These are phyloP conservation scores for Petrocephalus zakoni DNA, from an alignment of 2,113 vertebrate species.

Conservation along the genomic window DNA sequence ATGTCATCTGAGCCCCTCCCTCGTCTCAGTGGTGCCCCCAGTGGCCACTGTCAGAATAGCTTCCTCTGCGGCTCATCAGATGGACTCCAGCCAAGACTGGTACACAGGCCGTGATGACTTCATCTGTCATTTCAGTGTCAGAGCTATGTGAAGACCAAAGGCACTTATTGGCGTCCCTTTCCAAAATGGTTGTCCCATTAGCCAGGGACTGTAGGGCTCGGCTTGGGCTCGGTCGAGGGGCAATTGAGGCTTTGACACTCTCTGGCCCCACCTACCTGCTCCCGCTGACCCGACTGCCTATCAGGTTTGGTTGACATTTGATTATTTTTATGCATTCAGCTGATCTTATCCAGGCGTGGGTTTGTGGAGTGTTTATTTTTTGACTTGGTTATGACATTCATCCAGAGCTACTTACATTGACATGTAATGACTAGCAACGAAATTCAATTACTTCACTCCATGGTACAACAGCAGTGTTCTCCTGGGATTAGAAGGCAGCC, in stretches of 20 bases:
- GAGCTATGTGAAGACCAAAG: background rate
- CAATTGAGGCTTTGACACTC: background rate
- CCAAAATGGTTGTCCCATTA: background rate
- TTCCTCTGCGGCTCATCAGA: background rate
- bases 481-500: background rate
- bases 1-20: constrained; percentile 11
- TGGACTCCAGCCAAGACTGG: constrained; percentile 24
- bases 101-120: constrained; percentile 29
- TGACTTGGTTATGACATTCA: background rate
- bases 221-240: background rate
- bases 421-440: background rate
- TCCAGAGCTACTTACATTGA: background rate
- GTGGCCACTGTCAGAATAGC: constrained; percentile 27
- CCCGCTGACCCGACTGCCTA: background rate
- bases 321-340: background rate
- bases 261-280: background rate
- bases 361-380: background rate
- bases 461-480: constrained; percentile 10
- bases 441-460: background rate
- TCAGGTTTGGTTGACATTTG: background rate
- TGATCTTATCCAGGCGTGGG: background rate
- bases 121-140: constrained; percentile 37
- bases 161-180: background rate
- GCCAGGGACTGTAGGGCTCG: background rate
- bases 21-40: background rate